These are phyloP conservation scores for Sepioteuthis lessoniana DNA, from an alignment of 2,888 invertebrate genomes.

Conservation along the genomic window DNA sequence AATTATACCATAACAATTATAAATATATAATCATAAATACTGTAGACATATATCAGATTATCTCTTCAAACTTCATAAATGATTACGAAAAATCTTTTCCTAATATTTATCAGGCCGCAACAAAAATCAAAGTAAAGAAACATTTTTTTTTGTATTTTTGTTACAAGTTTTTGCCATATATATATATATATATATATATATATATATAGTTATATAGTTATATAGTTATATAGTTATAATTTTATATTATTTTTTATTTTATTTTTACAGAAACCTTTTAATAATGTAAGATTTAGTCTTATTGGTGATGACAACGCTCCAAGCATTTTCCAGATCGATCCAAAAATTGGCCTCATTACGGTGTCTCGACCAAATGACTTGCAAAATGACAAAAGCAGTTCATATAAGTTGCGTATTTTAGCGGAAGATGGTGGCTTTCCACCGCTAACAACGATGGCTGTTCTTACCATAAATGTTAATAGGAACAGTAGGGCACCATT, in stretches of 20 bases:
- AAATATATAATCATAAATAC: too few relatives aligned
- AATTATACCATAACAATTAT: too few relatives aligned
- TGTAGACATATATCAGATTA: too few relatives aligned
- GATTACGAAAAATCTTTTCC: too few relatives aligned
- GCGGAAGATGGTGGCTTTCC: slow-evolving; percentile 41
- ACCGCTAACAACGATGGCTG: neutral
- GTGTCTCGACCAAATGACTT: neutral
- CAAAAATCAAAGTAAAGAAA: too few relatives aligned
- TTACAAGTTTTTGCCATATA: too few relatives aligned
- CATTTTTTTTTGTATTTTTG: too few relatives aligned
- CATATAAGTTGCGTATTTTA: slow-evolving; percentile 52
- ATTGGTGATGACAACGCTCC: slow-evolving; percentile 41
- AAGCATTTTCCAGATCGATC: neutral
- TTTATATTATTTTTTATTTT: neutral
- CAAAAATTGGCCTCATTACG: neutral
- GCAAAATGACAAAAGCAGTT: neutral
- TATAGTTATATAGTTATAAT: too few relatives aligned
- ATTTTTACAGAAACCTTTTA: slow-evolving; percentile 40
- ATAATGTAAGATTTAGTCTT: neutral
- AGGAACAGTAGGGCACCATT: slow-evolving; percentile 59
- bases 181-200: too few relatives aligned
- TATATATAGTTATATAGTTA: too few relatives aligned
- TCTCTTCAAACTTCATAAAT: too few relatives aligned
- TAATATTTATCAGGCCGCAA: too few relatives aligned
- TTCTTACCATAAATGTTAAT: slow-evolving; percentile 60